Evolutionary conservation across 1,140 invertebrate genomes (phyloP), one percentile per base, ranked within the genome.

Genomic region (Meloidogyne chitwoodi): DNA sequence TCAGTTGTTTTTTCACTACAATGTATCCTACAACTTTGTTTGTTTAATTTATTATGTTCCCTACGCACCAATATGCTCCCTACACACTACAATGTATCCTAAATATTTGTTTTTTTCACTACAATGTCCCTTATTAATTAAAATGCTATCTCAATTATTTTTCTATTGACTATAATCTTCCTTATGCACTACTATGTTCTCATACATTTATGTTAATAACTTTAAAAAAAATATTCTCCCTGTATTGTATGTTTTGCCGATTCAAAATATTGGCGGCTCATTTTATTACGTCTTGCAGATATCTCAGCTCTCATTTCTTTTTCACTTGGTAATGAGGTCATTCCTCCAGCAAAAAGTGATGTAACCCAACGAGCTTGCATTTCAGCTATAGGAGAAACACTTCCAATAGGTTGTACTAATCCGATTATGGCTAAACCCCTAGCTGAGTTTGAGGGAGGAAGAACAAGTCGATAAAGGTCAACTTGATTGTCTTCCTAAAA

Each of bases 341-440:
- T 44, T 19, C 48, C 70, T 56, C 10, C n/a, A 16, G 48, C 27
- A 34, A 73, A 63, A 29, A 73, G 8, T 73, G 56, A 61, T 6
- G 70, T 38, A 5, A 64, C 70, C 70, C 70, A 73, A 64, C 70
- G 70, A 12, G 70, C 22, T 31, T 73, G 70, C 56, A 73, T 73
- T 29, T 73, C 70, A 14, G 70, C 22, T 41, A 73, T 73, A 1
- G 56, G 70, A 38, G 70, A 48, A 48, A 90, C 83, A 34, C 89
- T 84, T 61, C 90, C 89, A 19, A 90, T 77, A 41, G 90, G 88
- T 80, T 90, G 90, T 61, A 90, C 81, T 38, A 89, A 86, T 0
- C 90, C 90, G 70, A 90, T 90, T 1, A 90, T 81, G n/a, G 89
- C 88, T 48, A 90, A 65, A 1, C 87, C 88, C 0, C 72, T 78